Percentiles rank a stretch among this genome's conserved stretches.
phyloP scores from a whole-genome alignment of 2,113 vertebrate species.

The Theropithecus gelada region DNA sequence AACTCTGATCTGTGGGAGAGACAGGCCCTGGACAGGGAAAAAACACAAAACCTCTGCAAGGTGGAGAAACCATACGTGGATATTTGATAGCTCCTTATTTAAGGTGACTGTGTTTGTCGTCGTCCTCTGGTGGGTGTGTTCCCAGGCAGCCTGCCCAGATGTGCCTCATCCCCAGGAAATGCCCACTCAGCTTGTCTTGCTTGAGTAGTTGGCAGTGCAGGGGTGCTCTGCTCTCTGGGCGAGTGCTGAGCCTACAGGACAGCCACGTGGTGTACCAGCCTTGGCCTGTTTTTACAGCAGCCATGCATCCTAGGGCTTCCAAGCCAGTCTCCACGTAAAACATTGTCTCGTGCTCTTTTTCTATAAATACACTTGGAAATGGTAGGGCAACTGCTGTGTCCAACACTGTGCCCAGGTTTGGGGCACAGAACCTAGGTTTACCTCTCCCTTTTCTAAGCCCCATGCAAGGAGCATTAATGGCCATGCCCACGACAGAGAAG shows the following conservation, averaged over 20 bases:
- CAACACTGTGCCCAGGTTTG: not conserved
- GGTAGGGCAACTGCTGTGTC: rapidly evolving
- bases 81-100: not conserved
- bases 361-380: not conserved
- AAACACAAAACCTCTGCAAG: rapidly evolving
- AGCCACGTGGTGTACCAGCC: rapidly evolving
- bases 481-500: rapidly evolving
- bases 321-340: not conserved
- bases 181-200: not conserved
- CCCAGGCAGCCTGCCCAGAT: not conserved
- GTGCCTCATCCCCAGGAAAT: not conserved
- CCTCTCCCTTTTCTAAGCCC: not conserved
- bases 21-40: not conserved
- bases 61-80: rapidly evolving
- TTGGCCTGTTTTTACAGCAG: not conserved
- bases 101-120: not conserved
- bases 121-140: not conserved
- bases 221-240: not conserved
- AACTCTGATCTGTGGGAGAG: not conserved
- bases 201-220: not conserved
- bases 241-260: not conserved
- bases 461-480: too few species aligned
- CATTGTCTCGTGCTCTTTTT: not conserved
- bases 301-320: not conserved
- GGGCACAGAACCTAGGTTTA: not conserved